A percentile compares a stretch with the other conserved stretches of the same genome.
Conservation (phyloP, 2,797 vertebrate genomes). For the Simalia tracyae region DNA sequence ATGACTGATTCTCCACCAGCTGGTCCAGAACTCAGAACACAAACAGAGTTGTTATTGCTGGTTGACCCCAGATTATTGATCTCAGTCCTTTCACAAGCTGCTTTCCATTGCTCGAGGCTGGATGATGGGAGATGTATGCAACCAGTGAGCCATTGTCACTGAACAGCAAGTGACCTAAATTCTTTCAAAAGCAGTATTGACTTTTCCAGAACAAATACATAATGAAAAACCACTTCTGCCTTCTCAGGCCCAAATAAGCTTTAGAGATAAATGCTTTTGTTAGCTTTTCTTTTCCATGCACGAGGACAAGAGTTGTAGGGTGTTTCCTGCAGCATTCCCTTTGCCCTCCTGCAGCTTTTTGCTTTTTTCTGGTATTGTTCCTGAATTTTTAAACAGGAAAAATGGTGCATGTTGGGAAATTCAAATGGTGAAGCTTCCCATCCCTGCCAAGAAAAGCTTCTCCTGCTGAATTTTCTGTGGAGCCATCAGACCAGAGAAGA, state of each 20-base stretch:
- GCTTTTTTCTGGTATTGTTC: background rate
- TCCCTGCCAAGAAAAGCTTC: background rate
- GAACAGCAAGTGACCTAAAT: slow-evolving; percentile 15
- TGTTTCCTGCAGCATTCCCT: too few species aligned
- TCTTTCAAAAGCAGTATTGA: slow-evolving; percentile 8
- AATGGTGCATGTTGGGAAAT: background rate
- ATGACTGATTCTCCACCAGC: background rate
- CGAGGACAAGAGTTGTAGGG: background rate
- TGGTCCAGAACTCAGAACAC: background rate
- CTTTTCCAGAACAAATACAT: background rate
- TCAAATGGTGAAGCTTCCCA: background rate
- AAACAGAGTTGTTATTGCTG: slow-evolving; percentile 8
- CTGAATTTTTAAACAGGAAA: background rate
- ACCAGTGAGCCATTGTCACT: slow-evolving; percentile 1
- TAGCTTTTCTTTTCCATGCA: background rate
- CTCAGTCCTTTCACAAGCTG: background rate
- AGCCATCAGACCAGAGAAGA: background rate
- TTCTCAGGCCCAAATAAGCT: background rate
- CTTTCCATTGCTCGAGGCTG: background rate
- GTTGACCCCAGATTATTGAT: slow-evolving; percentile 14
- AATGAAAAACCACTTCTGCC: background rate
- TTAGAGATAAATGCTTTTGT: background rate
- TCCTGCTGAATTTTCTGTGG: background rate
- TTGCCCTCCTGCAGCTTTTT: background rate
- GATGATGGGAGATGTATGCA: slow-evolving; percentile 1